Evolutionary conservation across 2,797 vertebrate genomes (phyloP), one percentile per base, ranked within the genome.

Genomic region (Lerista edwardsae): DNA sequence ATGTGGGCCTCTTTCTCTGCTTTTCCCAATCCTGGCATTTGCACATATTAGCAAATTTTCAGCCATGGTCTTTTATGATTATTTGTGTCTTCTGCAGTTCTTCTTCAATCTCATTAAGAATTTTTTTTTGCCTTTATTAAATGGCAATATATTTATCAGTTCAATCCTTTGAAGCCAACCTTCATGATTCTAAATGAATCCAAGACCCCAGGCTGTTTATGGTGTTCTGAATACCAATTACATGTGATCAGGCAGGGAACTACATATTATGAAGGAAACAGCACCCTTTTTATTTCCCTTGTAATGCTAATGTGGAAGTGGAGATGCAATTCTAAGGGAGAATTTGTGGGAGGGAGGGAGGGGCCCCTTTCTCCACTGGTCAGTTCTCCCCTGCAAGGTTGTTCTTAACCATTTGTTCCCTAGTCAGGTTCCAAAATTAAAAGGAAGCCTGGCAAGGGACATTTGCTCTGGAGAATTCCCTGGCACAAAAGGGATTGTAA

Each of bases 171-270:
- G 84, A 67, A 71, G 80, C 41, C 72, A 39, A 47, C 31, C 86
- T 80, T 1, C 23, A 55, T 62, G 64, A 74, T 68, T 21, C 84
- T 75, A 85, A 34, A 72, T 34, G 84, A 29, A 83, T 17, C n/a
- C 83, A 80, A 86, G 25, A 71, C 41, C 83, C 19, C 83, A 25
- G 57, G 25, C 5, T 71, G 44, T 51, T 59, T 12, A 55, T 75
- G 65, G 2, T 72, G 6, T 62, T 75, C 9, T 55, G 44, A 59
- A 19, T 73, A 73, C 41, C 2, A 47, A 29, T 77, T 79, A 36
- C 67, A 83, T 68, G n/a, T 77, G 55, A 14, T 82, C 74, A 78
- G 39, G 31, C n/a, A 61, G 39, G 36, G 41, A 77, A 62, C 25
- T 77, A 44, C 17, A 64, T 11, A 21, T 71, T 80, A 36, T 71